Percentiles rank a stretch among this genome's conserved stretches.
phyloP scores from a whole-genome alignment of 2,113 vertebrate species.

The Xenus cinereus region DNA sequence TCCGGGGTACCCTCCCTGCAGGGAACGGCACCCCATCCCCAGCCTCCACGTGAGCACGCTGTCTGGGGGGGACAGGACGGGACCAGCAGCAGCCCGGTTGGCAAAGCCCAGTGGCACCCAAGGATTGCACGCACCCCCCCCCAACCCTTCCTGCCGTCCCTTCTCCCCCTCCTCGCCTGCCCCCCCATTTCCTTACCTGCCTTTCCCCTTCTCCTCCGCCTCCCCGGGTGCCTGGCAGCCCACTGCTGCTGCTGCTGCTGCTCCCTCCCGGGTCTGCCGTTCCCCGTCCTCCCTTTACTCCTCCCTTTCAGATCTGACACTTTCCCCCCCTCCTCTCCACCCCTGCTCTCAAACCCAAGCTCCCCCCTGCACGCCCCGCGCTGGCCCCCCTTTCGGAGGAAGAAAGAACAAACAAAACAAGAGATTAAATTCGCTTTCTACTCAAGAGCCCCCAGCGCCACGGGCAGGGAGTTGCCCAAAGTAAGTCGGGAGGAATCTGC shows the following conservation, averaged over 20 bases:
- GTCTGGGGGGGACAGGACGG: background rate
- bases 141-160: background rate
- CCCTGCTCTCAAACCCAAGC: background rate
- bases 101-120: background rate
- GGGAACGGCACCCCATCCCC: background rate
- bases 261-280: background rate
- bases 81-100: background rate
- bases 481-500: background rate
- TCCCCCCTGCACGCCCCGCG: background rate
- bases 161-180: background rate
- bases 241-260: no score
- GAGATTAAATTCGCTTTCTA: constrained; percentile 60
- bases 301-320: constrained; percentile 60
- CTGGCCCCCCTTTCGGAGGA: constrained; percentile 15
- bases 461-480: background rate
- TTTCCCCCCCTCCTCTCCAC: background rate
- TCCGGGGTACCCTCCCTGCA: background rate
- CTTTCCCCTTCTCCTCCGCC: background rate
- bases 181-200: constrained; percentile 21
- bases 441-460: constrained; percentile 19
- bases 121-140: background rate
- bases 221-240: background rate
- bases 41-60: fast-evolving
- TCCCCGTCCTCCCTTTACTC: constrained; percentile 29
- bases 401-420: constrained; percentile 61